A percentile compares a stretch with the other conserved stretches of the same genome.
These are phyloP conservation scores for Hylyphantes graminicola DNA, from an alignment of 1,140 invertebrate genomes.

Conservation along the genomic window DNA sequence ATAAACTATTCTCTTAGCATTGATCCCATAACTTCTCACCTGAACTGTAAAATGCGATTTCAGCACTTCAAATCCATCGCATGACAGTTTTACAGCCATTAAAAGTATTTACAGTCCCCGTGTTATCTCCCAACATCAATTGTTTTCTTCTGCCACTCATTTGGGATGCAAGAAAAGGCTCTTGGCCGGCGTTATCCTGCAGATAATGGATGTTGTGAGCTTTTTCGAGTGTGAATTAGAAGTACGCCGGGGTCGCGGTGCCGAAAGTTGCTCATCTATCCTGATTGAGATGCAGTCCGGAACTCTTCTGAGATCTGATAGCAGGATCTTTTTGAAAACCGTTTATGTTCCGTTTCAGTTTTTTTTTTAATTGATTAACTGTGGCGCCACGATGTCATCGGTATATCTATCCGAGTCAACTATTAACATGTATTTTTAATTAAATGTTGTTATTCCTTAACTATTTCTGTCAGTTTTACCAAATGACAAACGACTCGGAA, in stretches of 20 bases:
- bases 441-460: too few relatives aligned
- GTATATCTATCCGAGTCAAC: too few relatives aligned
- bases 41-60: background rate
- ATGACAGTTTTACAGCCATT: conserved; percentile 21
- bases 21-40: conserved; percentile 2
- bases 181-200: background rate
- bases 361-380: too few relatives aligned
- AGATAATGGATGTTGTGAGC: conserved; percentile 24
- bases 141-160: conserved; percentile 8
- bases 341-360: too few relatives aligned
- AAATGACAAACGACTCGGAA: too few relatives aligned
- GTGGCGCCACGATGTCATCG: too few relatives aligned
- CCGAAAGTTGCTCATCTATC: background rate
- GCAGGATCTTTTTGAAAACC: too few relatives aligned
- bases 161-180: background rate
- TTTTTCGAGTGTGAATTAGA: background rate
- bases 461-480: too few relatives aligned
- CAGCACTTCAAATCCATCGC: conserved; percentile 5
- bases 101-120: conserved; percentile 22
- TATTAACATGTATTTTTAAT: too few relatives aligned
- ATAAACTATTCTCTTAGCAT: too few relatives aligned
- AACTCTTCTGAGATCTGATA: background rate
- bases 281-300: conserved; percentile 28
- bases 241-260: background rate
- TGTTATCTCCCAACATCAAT: conserved; percentile 5